A percentile compares a stretch with the other conserved stretches of the same genome.
phyloP scores from a whole-genome alignment of 2,888 invertebrate species.

The Epirrhoe tristata region DNA sequence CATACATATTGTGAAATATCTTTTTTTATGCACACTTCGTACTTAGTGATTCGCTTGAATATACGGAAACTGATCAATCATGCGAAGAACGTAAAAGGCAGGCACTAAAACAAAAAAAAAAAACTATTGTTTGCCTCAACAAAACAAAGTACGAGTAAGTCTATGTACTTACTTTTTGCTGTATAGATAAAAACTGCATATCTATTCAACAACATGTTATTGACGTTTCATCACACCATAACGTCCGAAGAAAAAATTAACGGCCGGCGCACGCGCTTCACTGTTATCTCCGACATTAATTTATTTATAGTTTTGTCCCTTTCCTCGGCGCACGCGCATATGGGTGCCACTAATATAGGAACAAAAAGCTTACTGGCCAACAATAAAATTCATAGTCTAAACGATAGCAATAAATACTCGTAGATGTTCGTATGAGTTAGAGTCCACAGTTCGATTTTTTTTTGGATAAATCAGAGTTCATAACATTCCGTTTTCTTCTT shows the following conservation, averaged over 20 bases:
- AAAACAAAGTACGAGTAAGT: neutral
- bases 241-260: constrained; percentile 30
- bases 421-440: too few species aligned
- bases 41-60: too few species aligned
- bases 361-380: constrained; percentile 17
- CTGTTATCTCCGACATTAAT: constrained; percentile 70
- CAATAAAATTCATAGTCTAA: constrained; percentile 2
- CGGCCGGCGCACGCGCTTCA: constrained; percentile 59
- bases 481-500: too few species aligned
- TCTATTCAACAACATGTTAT: constrained; percentile 30
- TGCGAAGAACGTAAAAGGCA: neutral
- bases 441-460: too few species aligned
- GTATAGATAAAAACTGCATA: constrained; percentile 29
- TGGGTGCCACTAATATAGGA: constrained; percentile 24
- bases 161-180: constrained; percentile 1
- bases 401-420: neutral
- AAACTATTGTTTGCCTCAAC: neutral
- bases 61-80: neutral
- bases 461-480: too few species aligned
- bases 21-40: too few species aligned
- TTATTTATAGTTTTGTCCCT: constrained; percentile 63
- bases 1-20: too few species aligned
- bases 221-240: constrained; percentile 41
- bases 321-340: constrained; percentile 29
- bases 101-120: neutral